A percentile compares a stretch with the other conserved stretches of the same genome.
These are phyloP conservation scores for Zoroaster sp. DNA, from an alignment of 53 echinoderm and acorn worm species.

Conservation along the genomic window DNA sequence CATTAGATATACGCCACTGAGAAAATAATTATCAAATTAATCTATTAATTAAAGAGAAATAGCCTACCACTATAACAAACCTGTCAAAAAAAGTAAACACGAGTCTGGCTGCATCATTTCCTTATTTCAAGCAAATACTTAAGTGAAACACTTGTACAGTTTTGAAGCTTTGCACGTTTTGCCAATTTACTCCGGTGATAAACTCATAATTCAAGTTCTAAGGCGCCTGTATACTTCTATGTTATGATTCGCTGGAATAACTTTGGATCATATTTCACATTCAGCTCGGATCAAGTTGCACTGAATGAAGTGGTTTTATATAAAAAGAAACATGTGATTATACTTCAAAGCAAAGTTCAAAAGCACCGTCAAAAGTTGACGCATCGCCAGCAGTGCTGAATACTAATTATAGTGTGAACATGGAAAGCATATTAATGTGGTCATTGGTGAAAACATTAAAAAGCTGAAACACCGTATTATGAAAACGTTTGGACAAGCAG, in stretches of 20 bases:
- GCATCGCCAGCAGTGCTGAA: neutral
- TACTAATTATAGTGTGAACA: no score
- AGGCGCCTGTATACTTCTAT: slow-evolving; percentile 35
- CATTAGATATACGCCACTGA: neutral
- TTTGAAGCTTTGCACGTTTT: neutral
- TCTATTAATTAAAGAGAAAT: neutral
- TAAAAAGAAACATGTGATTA: neutral
- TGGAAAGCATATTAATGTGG: no score
- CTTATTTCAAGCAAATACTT: neutral
- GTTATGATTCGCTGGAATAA: slow-evolving; percentile 18
- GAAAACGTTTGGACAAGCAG: no score
- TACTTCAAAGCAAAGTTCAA: neutral
- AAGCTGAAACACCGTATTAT: no score
- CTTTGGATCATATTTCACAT: slow-evolving; percentile 1
- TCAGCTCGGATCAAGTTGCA: neutral
- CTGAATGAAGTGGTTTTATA: neutral
- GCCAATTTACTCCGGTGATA: neutral
- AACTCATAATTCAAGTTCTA: slow-evolving; percentile 26
- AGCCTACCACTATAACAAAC: neutral
- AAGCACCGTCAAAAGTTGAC: neutral
- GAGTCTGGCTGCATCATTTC: neutral
- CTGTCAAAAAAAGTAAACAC: neutral
- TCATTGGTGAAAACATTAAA: no score
- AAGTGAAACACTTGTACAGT: neutral
- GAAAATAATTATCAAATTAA: neutral